Conservation (phyloP, 2,888 invertebrate genomes). For the Aspidiotus destructor region DNA sequence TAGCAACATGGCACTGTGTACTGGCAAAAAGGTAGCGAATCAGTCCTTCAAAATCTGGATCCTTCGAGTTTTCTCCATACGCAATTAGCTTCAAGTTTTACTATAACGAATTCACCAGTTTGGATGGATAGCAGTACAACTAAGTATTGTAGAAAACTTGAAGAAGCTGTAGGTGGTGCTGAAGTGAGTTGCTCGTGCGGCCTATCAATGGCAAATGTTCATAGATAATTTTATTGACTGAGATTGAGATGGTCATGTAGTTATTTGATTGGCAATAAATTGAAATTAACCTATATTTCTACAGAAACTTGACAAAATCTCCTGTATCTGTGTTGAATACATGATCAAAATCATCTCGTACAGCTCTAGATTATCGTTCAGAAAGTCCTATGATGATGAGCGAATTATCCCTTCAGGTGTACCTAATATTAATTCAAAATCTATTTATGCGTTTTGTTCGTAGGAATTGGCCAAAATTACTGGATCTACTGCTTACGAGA, state of each 20-base stretch:
- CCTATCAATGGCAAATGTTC: no score
- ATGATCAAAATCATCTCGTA: no score
- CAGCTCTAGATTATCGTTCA: no score
- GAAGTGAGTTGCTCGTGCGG: conserved; percentile 45
- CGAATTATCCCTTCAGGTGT: neutral
- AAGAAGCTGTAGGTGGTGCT: conserved; percentile 69
- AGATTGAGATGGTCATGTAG: no score
- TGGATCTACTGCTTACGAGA: conserved; percentile 76
- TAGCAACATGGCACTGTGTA: conserved; percentile 97
- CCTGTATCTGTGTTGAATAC: no score
- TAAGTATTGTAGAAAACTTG: conserved; percentile 64
- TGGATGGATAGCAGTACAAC: conserved; percentile 93
- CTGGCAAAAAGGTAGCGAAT: conserved; percentile 71
- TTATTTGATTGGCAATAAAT: no score
- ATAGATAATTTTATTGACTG: no score
- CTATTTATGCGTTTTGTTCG: conserved; percentile 35
- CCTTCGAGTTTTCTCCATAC: conserved; percentile 69
- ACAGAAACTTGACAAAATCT: no score
- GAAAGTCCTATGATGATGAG: no score
- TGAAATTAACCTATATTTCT: no score
- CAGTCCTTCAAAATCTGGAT: conserved; percentile 55
- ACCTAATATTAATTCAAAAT: neutral
- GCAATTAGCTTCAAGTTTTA: conserved; percentile 71
- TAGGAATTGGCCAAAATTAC: conserved; percentile 69
- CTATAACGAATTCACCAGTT: conserved; percentile 70